Base-by-base conservation (phyloP, 2,888 invertebrate species). In the Apodemia hepburni region DNA sequence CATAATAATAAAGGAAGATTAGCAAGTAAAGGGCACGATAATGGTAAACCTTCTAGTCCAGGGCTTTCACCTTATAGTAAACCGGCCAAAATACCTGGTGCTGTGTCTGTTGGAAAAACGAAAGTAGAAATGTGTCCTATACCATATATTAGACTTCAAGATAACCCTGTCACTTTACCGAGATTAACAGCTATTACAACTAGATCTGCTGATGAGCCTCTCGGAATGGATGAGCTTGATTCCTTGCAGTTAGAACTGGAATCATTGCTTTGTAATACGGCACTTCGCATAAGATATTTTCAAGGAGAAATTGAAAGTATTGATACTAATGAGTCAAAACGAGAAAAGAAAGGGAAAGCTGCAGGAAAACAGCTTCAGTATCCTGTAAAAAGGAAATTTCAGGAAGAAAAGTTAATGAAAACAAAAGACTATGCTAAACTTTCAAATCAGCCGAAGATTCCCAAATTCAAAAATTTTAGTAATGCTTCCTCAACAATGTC, bases 161-260 rank as follows among this genome's bases (percentile, higher is more conserved):
- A 96, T 73, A 95, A 95, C 79, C 84, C 90, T 45, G 92, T 93
- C 60, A 87, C 93, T 66, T 81, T 97, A 66, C 95, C 96, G 9
- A 93, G 95, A 51, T 95, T 95, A 71, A 89, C 93, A 7, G 87
- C 93, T 61, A 93, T 95, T 29, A 84, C 96, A 60, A 92, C 93
- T 12, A 93, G 96, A 63, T 92, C 94, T 42, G 92, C 93, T 2
- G 96, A 96, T 65, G 97, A 97, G 75, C 94, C 94, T 4, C 94
- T 98, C 66, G 95, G 95, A 18, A 95, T 97, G 92, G 98, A 98
- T 73, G 98, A 98, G 78, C 87, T 98, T 59, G 98, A 98, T 80
- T 93, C 94, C 1, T 87, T 98, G 11, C 98, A 98, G 80, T 86
- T 95, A 61, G 98, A 98, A 80, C 84, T 98, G 61, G 98, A 98